Evolutionary conservation across 2,888 invertebrate genomes (phyloP).

Genomic region (Eupeodes latifasciatus): DNA sequence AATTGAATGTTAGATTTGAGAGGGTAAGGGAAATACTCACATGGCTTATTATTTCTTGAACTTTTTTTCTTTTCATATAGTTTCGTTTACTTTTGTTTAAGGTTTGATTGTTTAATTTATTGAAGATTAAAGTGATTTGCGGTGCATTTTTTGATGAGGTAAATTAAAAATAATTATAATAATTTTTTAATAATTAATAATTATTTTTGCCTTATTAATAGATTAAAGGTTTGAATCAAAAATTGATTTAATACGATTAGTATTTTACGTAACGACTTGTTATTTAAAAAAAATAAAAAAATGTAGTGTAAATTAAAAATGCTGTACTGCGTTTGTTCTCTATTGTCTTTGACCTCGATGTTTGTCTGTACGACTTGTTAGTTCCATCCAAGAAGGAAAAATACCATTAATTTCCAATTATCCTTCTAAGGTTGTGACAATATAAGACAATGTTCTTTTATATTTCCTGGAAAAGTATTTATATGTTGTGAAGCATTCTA

Average conservation of each 20-base stretch:
- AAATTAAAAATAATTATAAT: slow-evolving; percentile 1
- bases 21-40: slow-evolving; percentile 15
- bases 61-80: slow-evolving; percentile 16
- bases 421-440: slow-evolving; percentile 51
- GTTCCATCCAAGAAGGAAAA: slow-evolving; percentile 40
- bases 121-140: slow-evolving; percentile 13
- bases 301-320: not conserved
- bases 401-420: slow-evolving; percentile 71
- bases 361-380: not conserved
- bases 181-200: not conserved
- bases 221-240: not conserved
- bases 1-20: slow-evolving; percentile 4
- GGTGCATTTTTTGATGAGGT: not conserved
- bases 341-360: slow-evolving; percentile 17
- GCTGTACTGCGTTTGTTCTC: not conserved
- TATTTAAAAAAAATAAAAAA: too few species aligned
- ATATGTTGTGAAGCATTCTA: slow-evolving; percentile 37
- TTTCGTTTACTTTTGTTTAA: not conserved
- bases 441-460: slow-evolving; percentile 19
- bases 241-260: not conserved
- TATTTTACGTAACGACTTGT: too few species aligned
- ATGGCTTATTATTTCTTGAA: slow-evolving; percentile 62
- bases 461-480: slow-evolving; percentile 53
- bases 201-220: not conserved
- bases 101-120: slow-evolving; percentile 31